These are phyloP conservation scores for Drosophila biarmipes DNA, from an alignment of 1,140 invertebrate genomes.

Conservation along the genomic window DNA sequence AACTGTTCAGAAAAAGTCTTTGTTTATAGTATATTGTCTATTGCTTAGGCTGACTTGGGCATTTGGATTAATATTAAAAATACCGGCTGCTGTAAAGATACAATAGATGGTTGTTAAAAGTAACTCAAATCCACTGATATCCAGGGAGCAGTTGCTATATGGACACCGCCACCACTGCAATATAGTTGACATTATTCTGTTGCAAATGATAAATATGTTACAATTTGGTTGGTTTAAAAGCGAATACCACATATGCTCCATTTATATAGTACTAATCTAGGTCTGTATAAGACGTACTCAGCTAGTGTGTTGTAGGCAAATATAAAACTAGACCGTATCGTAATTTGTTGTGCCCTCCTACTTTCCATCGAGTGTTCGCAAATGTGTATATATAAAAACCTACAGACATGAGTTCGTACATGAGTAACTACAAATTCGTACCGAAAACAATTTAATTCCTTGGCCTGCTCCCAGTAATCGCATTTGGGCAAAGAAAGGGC, in stretches of 20 bases:
- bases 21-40: conserved; percentile 26
- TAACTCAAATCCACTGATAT: conserved; percentile 19
- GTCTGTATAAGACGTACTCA: conserved; percentile 25
- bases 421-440: conserved; percentile 23
- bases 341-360: conserved; percentile 38
- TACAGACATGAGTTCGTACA: conserved; percentile 41
- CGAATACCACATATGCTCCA: conserved; percentile 65
- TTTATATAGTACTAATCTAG: conserved; percentile 36
- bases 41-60: conserved; percentile 27
- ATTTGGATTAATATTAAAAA: conserved; percentile 20
- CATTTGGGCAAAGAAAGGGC: conserved; percentile 4
- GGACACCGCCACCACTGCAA: conserved; percentile 63
- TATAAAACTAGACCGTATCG: conserved; percentile 60
- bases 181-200: conserved; percentile 17
- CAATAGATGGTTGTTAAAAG: conserved; percentile 3
- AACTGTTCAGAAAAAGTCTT: conserved; percentile 23
- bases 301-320: conserved; percentile 39
- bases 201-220: conserved; percentile 45
- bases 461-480: conserved; percentile 11
- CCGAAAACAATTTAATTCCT: conserved; percentile 23
- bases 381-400: conserved; percentile 51
- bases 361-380: conserved; percentile 25
- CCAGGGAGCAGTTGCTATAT: conserved; percentile 45
- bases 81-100: conserved; percentile 9
- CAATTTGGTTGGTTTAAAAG: conserved; percentile 67